Conservation (phyloP, 2,888 invertebrate species). For the Carterocephalus palaemon region DNA sequence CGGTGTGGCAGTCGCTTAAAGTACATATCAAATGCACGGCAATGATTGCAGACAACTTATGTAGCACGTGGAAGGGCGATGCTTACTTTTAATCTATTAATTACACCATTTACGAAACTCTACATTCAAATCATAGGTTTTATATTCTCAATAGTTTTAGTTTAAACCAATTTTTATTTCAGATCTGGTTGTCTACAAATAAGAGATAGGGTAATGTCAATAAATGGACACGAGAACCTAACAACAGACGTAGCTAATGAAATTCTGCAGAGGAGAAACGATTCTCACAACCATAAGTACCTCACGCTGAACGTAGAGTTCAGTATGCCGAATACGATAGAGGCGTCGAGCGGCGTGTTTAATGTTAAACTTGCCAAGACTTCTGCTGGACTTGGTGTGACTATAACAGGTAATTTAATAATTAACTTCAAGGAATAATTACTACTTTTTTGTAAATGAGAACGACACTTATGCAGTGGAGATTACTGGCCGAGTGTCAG, state of each 20-base stretch:
- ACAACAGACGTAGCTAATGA: conserved; percentile 81
- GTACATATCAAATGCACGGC: too few relatives aligned
- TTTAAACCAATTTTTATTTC: conserved; percentile 1
- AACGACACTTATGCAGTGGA: too few relatives aligned
- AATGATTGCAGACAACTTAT: too few relatives aligned
- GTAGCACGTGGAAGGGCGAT: too few relatives aligned
- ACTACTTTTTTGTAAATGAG: too few relatives aligned
- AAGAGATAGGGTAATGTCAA: conserved; percentile 90
- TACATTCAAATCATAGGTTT: too few relatives aligned
- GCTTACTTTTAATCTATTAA: too few relatives aligned
- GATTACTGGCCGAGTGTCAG: too few relatives aligned
- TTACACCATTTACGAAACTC: too few relatives aligned
- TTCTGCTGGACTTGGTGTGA: conserved; percentile 90
- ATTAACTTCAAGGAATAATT: background rate
- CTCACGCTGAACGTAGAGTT: conserved; percentile 91
- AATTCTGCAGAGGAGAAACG: conserved; percentile 77
- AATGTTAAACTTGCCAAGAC: conserved; percentile 91
- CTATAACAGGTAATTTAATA: conserved; percentile 84
- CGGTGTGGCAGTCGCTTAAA: too few relatives aligned
- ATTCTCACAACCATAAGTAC: conserved; percentile 80
- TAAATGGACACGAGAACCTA: conserved; percentile 87
- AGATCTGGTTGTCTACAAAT: conserved; percentile 87
- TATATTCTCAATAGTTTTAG: too few relatives aligned
- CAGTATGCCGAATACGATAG: conserved; percentile 93
- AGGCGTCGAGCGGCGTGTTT: conserved; percentile 93